These are phyloP conservation scores for Corbicula japonica DNA, from an alignment of 2,888 invertebrate species.

Conservation along the genomic window DNA sequence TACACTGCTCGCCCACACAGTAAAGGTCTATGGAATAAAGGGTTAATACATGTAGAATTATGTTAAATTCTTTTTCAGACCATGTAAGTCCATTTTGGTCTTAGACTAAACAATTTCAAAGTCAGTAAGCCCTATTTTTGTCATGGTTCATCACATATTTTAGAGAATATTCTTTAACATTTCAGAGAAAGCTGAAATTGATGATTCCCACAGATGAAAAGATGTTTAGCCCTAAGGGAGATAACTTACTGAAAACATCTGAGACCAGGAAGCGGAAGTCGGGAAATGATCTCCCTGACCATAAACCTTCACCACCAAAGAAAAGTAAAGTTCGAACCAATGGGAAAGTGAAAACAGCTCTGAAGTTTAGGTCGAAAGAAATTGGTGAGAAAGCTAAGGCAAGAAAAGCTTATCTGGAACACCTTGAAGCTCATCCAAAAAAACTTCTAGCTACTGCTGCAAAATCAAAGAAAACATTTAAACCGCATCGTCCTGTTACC, in stretches of 20 bases:
- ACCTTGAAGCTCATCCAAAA: slow-evolving; percentile 57
- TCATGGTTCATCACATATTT: no score
- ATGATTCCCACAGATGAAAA: neutral
- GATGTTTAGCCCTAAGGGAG: neutral
- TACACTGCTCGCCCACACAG: no score
- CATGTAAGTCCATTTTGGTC: no score
- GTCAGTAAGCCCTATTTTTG: no score
- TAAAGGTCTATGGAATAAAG: no score
- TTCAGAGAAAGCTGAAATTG: slow-evolving; percentile 17
- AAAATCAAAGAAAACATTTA: slow-evolving; percentile 49
- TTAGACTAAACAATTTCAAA: no score
- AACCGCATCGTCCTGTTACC: slow-evolving; percentile 61
- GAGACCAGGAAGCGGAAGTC: slow-evolving; percentile 54
- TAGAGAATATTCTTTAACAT: neutral
- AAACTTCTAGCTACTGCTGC: slow-evolving; percentile 42
- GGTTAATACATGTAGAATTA: no score
- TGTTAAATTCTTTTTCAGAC: no score
- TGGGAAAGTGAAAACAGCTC: slow-evolving; percentile 24
- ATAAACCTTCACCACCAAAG: slow-evolving; percentile 35
- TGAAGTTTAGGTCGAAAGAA: slow-evolving; percentile 34
- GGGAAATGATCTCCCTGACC: slow-evolving; percentile 24
- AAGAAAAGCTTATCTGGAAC: slow-evolving; percentile 12
- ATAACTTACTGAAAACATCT: neutral
- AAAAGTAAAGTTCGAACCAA: slow-evolving; percentile 29
- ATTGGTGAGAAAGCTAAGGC: neutral